These are phyloP conservation scores for Athalia circularis DNA, from an alignment of 2,888 invertebrate genomes.

Conservation along the genomic window DNA sequence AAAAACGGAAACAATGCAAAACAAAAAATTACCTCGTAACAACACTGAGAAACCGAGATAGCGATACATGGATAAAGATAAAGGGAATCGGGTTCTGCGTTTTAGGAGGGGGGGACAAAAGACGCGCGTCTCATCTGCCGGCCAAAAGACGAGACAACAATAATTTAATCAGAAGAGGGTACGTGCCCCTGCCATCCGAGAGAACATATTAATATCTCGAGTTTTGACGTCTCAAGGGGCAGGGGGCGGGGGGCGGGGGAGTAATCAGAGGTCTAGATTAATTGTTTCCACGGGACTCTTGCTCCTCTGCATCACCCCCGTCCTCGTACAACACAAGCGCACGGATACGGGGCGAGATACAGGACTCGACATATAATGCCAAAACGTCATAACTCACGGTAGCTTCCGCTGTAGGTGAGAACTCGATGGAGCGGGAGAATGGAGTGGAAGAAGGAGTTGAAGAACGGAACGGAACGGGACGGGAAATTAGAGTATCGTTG, in stretches of 20 bases:
- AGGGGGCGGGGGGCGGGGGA: slow-evolving; percentile 58
- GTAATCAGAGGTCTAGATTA: slow-evolving; percentile 73
- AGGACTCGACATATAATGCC: slow-evolving; percentile 33
- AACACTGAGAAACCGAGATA: slow-evolving; percentile 26
- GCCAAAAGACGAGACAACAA: slow-evolving; percentile 56
- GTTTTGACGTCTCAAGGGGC: slow-evolving; percentile 68
- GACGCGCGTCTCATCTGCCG: slow-evolving; percentile 48
- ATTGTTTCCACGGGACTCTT: slow-evolving; percentile 72
- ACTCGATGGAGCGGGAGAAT: neutral
- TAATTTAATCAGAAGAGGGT: slow-evolving; percentile 65
- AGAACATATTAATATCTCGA: slow-evolving; percentile 73
- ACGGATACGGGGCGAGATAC: slow-evolving; percentile 34
- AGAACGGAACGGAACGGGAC: neutral
- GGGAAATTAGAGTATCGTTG: neutral
- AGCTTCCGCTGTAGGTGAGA: slow-evolving; percentile 45
- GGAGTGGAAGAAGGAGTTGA: neutral
- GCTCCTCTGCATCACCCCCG: slow-evolving; percentile 45
- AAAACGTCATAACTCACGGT: slow-evolving; percentile 46
- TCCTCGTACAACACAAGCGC: slow-evolving; percentile 38
- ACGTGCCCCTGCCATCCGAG: slow-evolving; percentile 61
- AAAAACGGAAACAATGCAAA: neutral
- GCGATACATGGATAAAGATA: slow-evolving; percentile 35
- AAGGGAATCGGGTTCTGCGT: slow-evolving; percentile 23
- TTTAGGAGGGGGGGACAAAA: slow-evolving; percentile 37
- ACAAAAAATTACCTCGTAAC: slow-evolving; percentile 6